A percentile compares a stretch with the other conserved stretches of the same genome.
These are phyloP conservation scores for Leptogaster cylindrica DNA, from an alignment of 2,888 invertebrate genomes.

Conservation along the genomic window DNA sequence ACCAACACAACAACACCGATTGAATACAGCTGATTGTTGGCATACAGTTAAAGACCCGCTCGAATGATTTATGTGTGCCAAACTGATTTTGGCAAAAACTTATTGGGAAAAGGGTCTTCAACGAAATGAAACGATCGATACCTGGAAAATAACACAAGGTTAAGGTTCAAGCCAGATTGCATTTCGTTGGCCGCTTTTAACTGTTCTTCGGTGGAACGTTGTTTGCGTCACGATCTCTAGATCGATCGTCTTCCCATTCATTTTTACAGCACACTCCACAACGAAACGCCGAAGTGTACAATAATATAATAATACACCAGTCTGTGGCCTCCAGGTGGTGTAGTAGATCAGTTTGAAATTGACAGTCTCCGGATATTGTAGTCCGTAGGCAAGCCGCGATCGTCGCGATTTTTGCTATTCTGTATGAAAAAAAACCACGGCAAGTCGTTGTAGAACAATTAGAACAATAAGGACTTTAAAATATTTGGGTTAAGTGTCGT, in stretches of 20 bases:
- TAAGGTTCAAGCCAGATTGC: background rate
- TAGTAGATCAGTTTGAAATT: conserved; percentile 28
- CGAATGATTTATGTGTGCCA: conserved; percentile 25
- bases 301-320: background rate
- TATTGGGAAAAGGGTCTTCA: background rate
- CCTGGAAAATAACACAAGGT: background rate
- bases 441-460: background rate
- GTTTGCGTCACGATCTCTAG: conserved; percentile 3
- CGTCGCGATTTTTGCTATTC: background rate
- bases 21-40: conserved; percentile 16
- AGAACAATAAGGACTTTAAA: no score
- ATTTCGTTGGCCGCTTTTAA: background rate
- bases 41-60: background rate
- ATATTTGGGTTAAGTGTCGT: no score
- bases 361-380: conserved; percentile 17
- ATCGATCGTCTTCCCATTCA: conserved; percentile 15
- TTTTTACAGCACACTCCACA: conserved; percentile 1
- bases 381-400: background rate
- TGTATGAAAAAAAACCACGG: background rate
- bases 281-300: background rate
- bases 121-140: background rate
- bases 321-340: conserved; percentile 13
- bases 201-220: conserved; percentile 1
- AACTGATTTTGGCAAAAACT: conserved; percentile 18
- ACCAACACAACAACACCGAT: background rate